Percentiles rank a stretch among this genome's conserved stretches.
Evolutionary conservation across 1,140 invertebrate genomes (phyloP).

Genomic region (Thrips palmi): DNA sequence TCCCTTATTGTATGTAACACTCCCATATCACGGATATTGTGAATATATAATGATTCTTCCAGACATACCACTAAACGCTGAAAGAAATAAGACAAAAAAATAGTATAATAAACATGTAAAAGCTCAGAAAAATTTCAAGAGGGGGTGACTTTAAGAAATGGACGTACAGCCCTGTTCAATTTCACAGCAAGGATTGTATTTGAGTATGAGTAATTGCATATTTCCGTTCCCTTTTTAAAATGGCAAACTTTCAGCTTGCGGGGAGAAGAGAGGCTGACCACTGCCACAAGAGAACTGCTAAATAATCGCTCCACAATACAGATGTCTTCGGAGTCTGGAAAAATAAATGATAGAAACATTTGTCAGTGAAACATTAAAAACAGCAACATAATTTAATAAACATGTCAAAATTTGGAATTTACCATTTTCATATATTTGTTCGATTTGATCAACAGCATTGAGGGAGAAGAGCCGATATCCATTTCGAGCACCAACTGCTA

Average conservation of each 20-base stretch:
- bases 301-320: constrained; percentile 92
- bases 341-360: constrained; percentile 11
- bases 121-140: constrained; percentile 4
- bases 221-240: constrained; percentile 95
- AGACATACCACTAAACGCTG: constrained; percentile 91
- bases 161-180: constrained; percentile 81
- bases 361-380: constrained; percentile 4
- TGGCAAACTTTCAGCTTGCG: constrained; percentile 92
- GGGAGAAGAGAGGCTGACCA: constrained; percentile 81
- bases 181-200: constrained; percentile 94
- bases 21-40: constrained; percentile 98
- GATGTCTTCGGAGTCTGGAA: constrained; percentile 60
- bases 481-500: constrained; percentile 74
- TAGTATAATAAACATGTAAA: constrained; percentile 4
- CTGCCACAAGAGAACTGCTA: constrained; percentile 87
- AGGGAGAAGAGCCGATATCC: constrained; percentile 81
- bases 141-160: constrained; percentile 2
- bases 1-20: constrained; percentile 95
- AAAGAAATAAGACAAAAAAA: constrained; percentile 19
- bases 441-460: constrained; percentile 64
- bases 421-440: constrained; percentile 74
- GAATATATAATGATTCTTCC: constrained; percentile 94
- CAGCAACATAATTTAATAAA: not conserved
- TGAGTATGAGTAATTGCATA: constrained; percentile 95
- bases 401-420: constrained; percentile 15